Evolutionary conservation across 2,797 vertebrate genomes (phyloP).

Genomic region (Epinephelus malabaricus): DNA sequence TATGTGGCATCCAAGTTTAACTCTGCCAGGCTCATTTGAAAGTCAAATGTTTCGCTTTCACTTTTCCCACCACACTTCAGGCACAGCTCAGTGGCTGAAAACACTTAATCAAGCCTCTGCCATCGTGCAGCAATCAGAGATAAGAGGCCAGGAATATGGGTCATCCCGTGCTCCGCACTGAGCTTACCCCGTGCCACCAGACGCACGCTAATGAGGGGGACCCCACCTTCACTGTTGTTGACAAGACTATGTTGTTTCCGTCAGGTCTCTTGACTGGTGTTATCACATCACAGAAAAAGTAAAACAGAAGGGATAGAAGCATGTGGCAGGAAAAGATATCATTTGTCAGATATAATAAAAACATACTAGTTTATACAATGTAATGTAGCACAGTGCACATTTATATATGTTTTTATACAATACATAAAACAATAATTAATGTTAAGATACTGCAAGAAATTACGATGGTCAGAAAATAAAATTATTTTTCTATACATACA

Average conservation of each 20-base stretch:
- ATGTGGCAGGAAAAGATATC: no score
- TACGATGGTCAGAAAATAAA: neutral
- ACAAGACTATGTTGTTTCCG: slow-evolving; percentile 28
- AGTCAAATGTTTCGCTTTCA: slow-evolving; percentile 79
- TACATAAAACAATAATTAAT: neutral
- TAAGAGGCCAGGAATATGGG: slow-evolving; percentile 79
- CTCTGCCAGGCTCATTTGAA: slow-evolving; percentile 81
- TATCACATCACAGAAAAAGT: slow-evolving; percentile 14
- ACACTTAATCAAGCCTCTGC: slow-evolving; percentile 79
- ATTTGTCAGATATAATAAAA: no score
- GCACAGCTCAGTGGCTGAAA: slow-evolving; percentile 53
- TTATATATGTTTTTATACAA: no score
- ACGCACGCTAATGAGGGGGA: slow-evolving; percentile 63
- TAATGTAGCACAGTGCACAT: no score
- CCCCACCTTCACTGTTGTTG: slow-evolving; percentile 39
- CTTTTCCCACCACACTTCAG: slow-evolving; percentile 70
- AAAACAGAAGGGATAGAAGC: neutral
- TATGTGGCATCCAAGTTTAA: slow-evolving; percentile 77
- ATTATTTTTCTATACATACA: neutral
- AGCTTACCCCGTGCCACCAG: slow-evolving; percentile 48
- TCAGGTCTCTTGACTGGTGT: slow-evolving; percentile 28
- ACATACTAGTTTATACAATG: no score
- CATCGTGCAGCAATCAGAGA: slow-evolving; percentile 77
- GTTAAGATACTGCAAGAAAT: neutral
- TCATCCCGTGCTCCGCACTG: slow-evolving; percentile 50